phyloP scores from a whole-genome alignment of 2,113 vertebrate genomes.

The Apodemus speciosus region DNA sequence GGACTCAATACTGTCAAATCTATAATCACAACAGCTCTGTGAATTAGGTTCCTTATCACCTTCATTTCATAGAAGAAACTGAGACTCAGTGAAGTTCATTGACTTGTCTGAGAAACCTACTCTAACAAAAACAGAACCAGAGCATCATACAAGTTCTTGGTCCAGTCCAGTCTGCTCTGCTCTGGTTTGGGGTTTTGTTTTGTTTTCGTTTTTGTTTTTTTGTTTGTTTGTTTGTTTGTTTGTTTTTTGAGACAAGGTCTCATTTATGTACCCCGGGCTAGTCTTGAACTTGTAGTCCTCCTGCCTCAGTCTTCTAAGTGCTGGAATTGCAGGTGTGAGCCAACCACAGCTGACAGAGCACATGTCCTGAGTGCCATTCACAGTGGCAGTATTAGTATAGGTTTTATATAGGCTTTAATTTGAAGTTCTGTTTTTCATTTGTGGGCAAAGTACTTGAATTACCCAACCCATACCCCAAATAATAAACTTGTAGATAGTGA shows the following conservation, averaged over 20 bases:
- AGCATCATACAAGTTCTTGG: conserved; percentile 3
- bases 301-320: background rate
- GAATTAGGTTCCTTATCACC: conserved; percentile 1
- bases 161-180: background rate
- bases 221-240: too few relatives aligned
- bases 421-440: conserved; percentile 34
- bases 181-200: background rate
- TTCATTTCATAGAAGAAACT: conserved; percentile 40
- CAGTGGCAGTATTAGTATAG: background rate
- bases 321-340: background rate
- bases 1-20: conserved; percentile 13
- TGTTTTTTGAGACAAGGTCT: background rate
- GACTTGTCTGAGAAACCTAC: background rate
- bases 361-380: conserved; percentile 8
- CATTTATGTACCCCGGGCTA: background rate
- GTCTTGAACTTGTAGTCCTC: background rate
- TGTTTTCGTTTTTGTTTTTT: background rate
- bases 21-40: conserved; percentile 8
- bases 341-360: background rate
- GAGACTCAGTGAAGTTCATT: conserved; percentile 14
- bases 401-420: background rate
- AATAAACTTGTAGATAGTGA: background rate
- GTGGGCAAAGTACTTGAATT: background rate
- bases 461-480: background rate
- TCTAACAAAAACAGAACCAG: conserved; percentile 47